Conservation (phyloP, 2,797 vertebrate genomes). For the Podarcis lilfordi region DNA sequence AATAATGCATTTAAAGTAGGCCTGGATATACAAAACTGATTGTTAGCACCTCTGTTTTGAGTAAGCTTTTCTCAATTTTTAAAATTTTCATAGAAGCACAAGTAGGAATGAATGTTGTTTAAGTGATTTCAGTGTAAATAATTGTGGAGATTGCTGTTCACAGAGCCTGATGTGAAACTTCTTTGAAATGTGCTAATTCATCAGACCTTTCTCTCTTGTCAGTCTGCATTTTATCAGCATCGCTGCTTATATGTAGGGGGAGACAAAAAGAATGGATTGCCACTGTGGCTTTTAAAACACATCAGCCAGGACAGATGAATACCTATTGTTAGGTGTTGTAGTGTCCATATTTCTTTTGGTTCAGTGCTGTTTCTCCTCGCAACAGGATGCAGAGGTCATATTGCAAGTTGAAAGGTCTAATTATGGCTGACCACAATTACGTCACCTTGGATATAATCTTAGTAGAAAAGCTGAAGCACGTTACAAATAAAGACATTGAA, state of each 20-base stretch:
- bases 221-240: conserved; percentile 33
- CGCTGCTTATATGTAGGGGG: conserved; percentile 13
- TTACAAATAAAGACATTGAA: neutral
- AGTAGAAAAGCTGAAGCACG: neutral
- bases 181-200: conserved; percentile 39
- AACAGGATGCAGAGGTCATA: neutral
- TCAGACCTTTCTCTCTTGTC: conserved; percentile 20
- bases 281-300: conserved; percentile 17
- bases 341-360: conserved; percentile 8
- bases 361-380: neutral
- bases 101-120: neutral
- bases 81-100: neutral
- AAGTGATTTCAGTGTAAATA: neutral
- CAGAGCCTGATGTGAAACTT: neutral
- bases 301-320: conserved; percentile 12
- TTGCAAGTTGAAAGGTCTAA: neutral
- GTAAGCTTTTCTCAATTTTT: neutral
- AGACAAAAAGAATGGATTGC: conserved; percentile 7
- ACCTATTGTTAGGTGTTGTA: conserved; percentile 21
- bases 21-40: neutral
- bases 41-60: neutral
- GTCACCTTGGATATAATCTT: neutral
- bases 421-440: neutral
- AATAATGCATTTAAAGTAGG: conserved; percentile 33
- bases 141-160: neutral